Conservation (phyloP, 2,797 vertebrate genomes). For the Tenualosa ilisha region DNA sequence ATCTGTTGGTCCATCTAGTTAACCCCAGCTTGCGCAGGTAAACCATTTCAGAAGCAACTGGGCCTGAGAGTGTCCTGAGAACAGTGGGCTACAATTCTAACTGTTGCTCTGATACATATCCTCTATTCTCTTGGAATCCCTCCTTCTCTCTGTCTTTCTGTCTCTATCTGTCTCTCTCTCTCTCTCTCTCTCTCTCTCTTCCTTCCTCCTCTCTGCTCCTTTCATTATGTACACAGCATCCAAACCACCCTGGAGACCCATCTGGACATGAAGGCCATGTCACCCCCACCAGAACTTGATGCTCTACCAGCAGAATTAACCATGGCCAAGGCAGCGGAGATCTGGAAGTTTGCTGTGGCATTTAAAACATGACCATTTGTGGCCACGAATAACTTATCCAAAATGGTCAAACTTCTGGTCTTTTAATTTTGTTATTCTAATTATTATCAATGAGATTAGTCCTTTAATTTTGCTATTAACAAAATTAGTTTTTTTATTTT, state of each 20-base stretch:
- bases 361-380: no score
- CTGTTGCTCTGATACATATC: slow-evolving; percentile 52
- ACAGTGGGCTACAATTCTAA: slow-evolving; percentile 64
- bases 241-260: slow-evolving; percentile 61
- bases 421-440: no score
- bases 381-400: no score
- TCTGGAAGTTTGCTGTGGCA: slow-evolving; percentile 28
- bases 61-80: slow-evolving; percentile 47
- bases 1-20: slow-evolving; percentile 66
- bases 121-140: background rate
- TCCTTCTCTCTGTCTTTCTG: background rate
- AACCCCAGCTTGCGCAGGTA: slow-evolving; percentile 55
- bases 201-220: slow-evolving; percentile 31
- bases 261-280: slow-evolving; percentile 62
- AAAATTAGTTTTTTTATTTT: no score
- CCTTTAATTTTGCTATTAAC: no score
- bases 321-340: slow-evolving; percentile 63
- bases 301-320: slow-evolving; percentile 59
- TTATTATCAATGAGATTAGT: no score
- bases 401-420: no score
- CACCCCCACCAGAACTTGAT: slow-evolving; percentile 58
- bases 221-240: slow-evolving; percentile 62
- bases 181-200: slow-evolving; percentile 26
- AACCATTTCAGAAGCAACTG: slow-evolving; percentile 64
- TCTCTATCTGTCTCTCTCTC: background rate